Conservation (phyloP, 1,140 invertebrate species). For the Holcopasites calliopsidis region DNA sequence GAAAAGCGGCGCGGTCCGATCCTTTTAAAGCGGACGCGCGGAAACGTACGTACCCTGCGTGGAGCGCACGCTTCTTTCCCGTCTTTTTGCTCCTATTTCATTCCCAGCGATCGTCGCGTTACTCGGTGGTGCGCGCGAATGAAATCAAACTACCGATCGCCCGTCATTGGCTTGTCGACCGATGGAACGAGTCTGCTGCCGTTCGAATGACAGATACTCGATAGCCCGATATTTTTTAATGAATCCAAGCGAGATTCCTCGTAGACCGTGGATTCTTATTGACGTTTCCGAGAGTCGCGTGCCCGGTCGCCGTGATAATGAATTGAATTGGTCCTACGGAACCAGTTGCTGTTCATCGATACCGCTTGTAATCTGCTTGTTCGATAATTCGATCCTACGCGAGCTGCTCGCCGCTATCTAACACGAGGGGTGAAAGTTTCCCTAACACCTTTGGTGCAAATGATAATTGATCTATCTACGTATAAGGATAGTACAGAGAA, state of each 20-base stretch:
- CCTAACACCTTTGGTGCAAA: background rate
- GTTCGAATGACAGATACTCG: conserved; percentile 55
- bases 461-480: no score
- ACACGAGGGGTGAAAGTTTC: no score
- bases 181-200: conserved; percentile 40
- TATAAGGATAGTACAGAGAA: no score
- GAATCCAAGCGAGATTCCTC: conserved; percentile 39
- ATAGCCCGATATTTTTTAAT: conserved; percentile 55
- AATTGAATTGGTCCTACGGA: conserved; percentile 13
- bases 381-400: background rate
- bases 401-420: no score
- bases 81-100: background rate
- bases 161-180: conserved; percentile 3
- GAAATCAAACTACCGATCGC: conserved; percentile 47
- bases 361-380: background rate
- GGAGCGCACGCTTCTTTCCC: background rate
- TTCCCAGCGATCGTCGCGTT: conserved; percentile 32
- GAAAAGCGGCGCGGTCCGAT: conserved; percentile 46
- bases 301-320: background rate
- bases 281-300: background rate
- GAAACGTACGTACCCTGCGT: conserved; percentile 22
- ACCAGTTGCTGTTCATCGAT: background rate
- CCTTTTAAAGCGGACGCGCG: conserved; percentile 57
- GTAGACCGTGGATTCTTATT: background rate
- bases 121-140: background rate